These are phyloP conservation scores for Elephas maximus DNA, from an alignment of 2,113 vertebrate species.

Conservation along the genomic window DNA sequence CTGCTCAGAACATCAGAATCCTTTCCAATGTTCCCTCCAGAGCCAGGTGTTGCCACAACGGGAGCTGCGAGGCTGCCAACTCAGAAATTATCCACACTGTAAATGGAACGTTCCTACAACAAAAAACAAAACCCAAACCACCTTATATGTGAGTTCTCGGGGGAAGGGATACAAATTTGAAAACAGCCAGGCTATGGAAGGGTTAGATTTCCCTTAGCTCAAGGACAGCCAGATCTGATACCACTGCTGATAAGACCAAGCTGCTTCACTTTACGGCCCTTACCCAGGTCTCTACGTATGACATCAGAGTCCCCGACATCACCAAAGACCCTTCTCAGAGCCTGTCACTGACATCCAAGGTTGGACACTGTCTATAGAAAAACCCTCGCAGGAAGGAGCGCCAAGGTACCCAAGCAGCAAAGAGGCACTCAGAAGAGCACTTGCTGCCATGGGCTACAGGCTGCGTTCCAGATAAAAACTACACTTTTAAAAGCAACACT, in stretches of 20 bases:
- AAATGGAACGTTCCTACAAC: constrained; percentile 58
- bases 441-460: not conserved
- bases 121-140: not conserved
- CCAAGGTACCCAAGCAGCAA: not conserved
- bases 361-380: not conserved
- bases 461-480: constrained; percentile 54
- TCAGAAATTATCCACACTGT: constrained; percentile 49
- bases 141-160: constrained; percentile 6
- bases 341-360: not conserved
- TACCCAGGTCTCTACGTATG: not conserved
- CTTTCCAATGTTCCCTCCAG: not conserved
- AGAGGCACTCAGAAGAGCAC: not conserved
- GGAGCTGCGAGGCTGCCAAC: constrained; percentile 36
- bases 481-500: constrained; percentile 53
- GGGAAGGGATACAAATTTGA: constrained; percentile 41
- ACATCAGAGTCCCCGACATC: not conserved
- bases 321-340: constrained; percentile 26
- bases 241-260: not conserved
- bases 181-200: not conserved
- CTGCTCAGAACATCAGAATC: not conserved
- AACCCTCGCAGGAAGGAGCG: not conserved
- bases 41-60: constrained; percentile 69
- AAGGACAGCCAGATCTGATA: constrained; percentile 80
- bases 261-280: constrained; percentile 33
- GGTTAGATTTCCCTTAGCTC: constrained; percentile 49